phyloP scores from a whole-genome alignment of 1,140 invertebrate genomes.

The Penaeus vannamei region DNA sequence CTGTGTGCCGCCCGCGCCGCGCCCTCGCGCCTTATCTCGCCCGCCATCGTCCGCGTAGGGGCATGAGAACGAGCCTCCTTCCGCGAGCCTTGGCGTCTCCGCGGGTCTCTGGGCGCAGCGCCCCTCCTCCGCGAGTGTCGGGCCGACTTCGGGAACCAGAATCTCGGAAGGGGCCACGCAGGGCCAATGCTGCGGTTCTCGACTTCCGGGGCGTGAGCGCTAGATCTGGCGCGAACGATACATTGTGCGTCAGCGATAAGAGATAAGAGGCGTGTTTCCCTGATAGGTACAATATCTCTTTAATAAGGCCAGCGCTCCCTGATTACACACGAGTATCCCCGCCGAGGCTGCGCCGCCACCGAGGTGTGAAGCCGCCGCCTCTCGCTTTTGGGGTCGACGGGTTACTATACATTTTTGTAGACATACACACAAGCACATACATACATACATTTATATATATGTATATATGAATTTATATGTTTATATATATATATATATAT shows the following conservation, averaged over 20 bases:
- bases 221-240: background rate
- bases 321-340: constrained; percentile 9
- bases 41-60: too few relatives aligned
- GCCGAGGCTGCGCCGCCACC: background rate
- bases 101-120: too few relatives aligned
- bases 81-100: too few relatives aligned
- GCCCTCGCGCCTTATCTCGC: too few relatives aligned
- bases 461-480: background rate
- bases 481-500: background rate
- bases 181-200: background rate
- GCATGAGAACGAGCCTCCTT: too few relatives aligned
- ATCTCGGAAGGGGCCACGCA: background rate
- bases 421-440: background rate
- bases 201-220: background rate
- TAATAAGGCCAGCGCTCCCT: constrained; percentile 34
- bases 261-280: constrained; percentile 44
- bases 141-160: too few relatives aligned
- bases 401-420: background rate
- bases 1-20: too few relatives aligned
- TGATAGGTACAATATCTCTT: constrained; percentile 41
- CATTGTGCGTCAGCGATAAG: background rate
- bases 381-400: background rate
- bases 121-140: too few relatives aligned
- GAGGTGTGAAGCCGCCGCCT: background rate
- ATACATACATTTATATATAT: background rate